Conservation (phyloP, 1,140 invertebrate genomes). For the Ridgeia piscesae region DNA sequence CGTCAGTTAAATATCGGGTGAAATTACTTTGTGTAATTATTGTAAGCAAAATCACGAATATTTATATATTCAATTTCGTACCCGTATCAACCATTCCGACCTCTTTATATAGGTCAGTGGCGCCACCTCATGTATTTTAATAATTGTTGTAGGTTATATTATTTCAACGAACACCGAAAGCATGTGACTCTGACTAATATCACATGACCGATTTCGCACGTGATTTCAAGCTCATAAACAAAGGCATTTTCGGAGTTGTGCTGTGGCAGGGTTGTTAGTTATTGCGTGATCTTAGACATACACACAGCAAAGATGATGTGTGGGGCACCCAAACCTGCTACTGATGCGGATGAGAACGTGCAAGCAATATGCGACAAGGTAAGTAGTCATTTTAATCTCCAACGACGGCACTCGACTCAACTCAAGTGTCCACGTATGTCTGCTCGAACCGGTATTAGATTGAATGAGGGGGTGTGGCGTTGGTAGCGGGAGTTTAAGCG, state of each 20-base stretch:
- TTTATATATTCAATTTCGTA: not conserved
- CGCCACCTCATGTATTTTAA: not conserved
- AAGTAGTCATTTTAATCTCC: not conserved
- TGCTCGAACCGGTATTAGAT: too few relatives aligned
- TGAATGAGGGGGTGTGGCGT: too few relatives aligned
- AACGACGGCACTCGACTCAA: too few relatives aligned
- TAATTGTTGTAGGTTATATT: not conserved
- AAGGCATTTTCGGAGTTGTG: not conserved
- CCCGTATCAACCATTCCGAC: not conserved
- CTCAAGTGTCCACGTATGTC: too few relatives aligned
- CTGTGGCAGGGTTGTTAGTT: not conserved
- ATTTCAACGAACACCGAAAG: not conserved
- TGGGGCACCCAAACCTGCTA: not conserved
- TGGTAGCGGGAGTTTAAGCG: too few relatives aligned
- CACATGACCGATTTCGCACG: not conserved
- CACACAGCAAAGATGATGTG: not conserved
- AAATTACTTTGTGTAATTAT: too few relatives aligned
- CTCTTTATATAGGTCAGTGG: too few relatives aligned
- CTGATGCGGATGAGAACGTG: not conserved
- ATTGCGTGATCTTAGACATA: not conserved
- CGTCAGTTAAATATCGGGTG: too few relatives aligned
- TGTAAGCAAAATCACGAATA: too few relatives aligned
- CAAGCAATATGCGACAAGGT: not conserved
- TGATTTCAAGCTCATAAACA: not conserved
- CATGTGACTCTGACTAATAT: not conserved